Conservation (phyloP, 2,888 invertebrate genomes). For the Agrilus mali region DNA sequence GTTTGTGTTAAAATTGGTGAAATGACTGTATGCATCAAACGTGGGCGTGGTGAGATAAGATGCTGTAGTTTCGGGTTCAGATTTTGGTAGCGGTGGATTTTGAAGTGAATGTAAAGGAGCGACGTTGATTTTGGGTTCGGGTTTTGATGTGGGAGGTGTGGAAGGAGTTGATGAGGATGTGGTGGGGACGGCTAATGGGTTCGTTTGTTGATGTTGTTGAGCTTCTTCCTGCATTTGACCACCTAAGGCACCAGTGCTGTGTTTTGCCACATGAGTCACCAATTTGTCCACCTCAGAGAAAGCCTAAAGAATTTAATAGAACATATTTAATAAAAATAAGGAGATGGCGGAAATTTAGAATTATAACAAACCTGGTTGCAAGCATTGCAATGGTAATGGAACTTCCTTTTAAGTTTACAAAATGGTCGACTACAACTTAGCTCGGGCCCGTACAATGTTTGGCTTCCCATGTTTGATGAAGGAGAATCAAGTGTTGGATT, state of each 20-base stretch:
- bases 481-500: neutral
- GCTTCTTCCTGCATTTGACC: conserved; percentile 30
- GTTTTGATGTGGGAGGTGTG: conserved; percentile 21
- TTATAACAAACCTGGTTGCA: conserved; percentile 59
- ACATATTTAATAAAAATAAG: neutral
- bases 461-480: conserved; percentile 24
- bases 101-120: conserved; percentile 31
- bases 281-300: conserved; percentile 60
- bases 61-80: conserved; percentile 13
- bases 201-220: conserved; percentile 15
- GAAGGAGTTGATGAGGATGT: conserved; percentile 23
- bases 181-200: conserved; percentile 18
- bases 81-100: conserved; percentile 20
- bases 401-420: conserved; percentile 66
- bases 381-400: conserved; percentile 67
- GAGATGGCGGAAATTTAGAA: neutral
- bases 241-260: conserved; percentile 46
- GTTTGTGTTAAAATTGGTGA: conserved; percentile 31
- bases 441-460: conserved; percentile 49
- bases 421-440: conserved; percentile 62
- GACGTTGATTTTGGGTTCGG: conserved; percentile 30
- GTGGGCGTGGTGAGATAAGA: conserved; percentile 25
- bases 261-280: conserved; percentile 57
- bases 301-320: conserved; percentile 32
- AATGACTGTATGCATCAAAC: conserved; percentile 32